Evolutionary conservation across 2,797 vertebrate genomes (phyloP), one percentile per base, ranked within the genome.

Genomic region (Melanotaenia nigrans): DNA sequence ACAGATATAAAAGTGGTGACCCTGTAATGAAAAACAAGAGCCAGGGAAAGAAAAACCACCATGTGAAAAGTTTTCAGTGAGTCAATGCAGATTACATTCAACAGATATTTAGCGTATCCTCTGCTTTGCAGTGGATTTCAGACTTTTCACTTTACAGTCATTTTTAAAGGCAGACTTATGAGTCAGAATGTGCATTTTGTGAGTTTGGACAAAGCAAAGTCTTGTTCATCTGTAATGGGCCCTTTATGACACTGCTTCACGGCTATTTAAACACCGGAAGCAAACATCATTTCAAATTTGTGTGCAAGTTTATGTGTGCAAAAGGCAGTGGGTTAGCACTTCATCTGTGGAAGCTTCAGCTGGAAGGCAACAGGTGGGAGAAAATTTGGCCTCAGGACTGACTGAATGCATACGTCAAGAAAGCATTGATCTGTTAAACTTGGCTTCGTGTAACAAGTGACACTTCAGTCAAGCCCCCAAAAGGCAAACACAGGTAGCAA

Each of bases 401-500:
- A 75, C 69, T 24, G 16, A 28, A 30, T 14, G 14, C 35, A 4
- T 59, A 76, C 71, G 79, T 89, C 82, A 88, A 53, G 18, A 75
- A 64, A 71, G 30, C 11, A 82, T 86, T 30, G 87, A 86, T 85
- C 61, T 10, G 71, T 65, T 83, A 86, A 89, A 88, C 85, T 79
- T 69, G 66, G 68, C 40, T 72, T 56, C 56, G 57, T 63, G 78
- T 70, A 67, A 61, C 30, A 61, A 64, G 70, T 22, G 24, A 62
- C 13, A 67, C 85, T 88, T 84, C 75, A 84, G 83, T 83, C 79
- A 87, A 83, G 78, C 87, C 81, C 81, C 51, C 75, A 47, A 18
- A 84, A 86, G 66, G 68, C 84, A 91, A 93, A 93, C 81, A 93
- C 24, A 54, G 67, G 72, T 36, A 68, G 67, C 82, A 86, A 89